phyloP scores from a whole-genome alignment of 2,797 vertebrate species.

The Gallirallus australis region DNA sequence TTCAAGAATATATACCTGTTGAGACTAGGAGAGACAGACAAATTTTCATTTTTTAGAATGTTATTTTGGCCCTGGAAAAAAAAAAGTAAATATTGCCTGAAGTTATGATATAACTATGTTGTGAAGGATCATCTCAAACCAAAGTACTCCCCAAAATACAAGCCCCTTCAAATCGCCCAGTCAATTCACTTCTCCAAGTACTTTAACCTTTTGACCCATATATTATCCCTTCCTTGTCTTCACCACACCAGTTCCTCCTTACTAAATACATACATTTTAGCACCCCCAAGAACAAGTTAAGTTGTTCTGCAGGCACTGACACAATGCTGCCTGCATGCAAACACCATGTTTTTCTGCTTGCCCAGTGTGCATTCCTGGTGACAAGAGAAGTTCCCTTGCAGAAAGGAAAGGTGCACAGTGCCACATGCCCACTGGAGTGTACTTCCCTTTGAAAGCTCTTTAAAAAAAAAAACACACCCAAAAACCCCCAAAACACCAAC shows the following conservation, averaged over 20 bases:
- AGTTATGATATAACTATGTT: not conserved
- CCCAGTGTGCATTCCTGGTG: fast-evolving
- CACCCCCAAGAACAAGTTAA: not conserved
- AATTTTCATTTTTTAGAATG: not conserved
- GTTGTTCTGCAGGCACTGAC: not conserved
- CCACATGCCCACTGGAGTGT: fast-evolving
- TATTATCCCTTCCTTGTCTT: not conserved
- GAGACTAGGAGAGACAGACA: not conserved
- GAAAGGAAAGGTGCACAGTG: not conserved
- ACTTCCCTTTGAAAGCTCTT: not conserved
- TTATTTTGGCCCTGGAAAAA: not conserved
- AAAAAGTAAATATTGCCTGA: not conserved
- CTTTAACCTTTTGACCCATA: not conserved
- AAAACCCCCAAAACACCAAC: no score
- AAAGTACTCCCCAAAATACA: not conserved
- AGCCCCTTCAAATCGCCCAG: not conserved
- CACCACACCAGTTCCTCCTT: not conserved
- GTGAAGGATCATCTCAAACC: not conserved
- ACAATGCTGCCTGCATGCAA: not conserved
- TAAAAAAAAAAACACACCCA: not conserved
- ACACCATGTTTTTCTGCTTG: not conserved
- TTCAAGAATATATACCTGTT: not conserved
- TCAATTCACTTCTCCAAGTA: not conserved
- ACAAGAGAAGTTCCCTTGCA: not conserved
- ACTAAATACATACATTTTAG: not conserved